phyloP scores from a whole-genome alignment of 2,888 invertebrate genomes.

The Dorcus hopei region DNA sequence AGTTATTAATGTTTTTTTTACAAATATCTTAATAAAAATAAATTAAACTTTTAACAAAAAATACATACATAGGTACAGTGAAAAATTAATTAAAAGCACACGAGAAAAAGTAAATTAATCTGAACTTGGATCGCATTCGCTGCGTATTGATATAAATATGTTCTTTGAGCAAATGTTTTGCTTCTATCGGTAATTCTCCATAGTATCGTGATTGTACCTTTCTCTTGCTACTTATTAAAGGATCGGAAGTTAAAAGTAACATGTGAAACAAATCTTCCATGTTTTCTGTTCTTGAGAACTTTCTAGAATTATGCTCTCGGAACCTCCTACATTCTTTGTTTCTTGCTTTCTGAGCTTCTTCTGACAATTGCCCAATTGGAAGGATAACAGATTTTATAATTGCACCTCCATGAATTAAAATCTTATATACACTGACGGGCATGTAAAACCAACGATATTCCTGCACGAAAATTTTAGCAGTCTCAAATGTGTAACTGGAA shows the following conservation, averaged over 20 bases:
- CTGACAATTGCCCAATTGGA: conserved; percentile 17
- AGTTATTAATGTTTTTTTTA: too few relatives aligned
- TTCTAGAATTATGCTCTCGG: conserved; percentile 23
- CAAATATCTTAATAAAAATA: too few relatives aligned
- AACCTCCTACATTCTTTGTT: conserved; percentile 31
- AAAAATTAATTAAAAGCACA: too few relatives aligned
- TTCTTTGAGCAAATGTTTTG: neutral
- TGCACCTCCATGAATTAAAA: conserved; percentile 7
- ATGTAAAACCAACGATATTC: conserved; percentile 11
- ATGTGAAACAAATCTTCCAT: conserved; percentile 23
- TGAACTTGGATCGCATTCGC: too few relatives aligned
- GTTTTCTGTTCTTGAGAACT: conserved; percentile 22
- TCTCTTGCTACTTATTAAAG: conserved; percentile 8
- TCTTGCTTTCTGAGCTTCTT: conserved; percentile 21
- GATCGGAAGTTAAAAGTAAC: neutral
- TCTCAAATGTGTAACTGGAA: neutral
- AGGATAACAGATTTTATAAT: neutral
- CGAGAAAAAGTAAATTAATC: too few relatives aligned
- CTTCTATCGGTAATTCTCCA: neutral
- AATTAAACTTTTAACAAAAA: too few relatives aligned
- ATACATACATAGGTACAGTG: too few relatives aligned
- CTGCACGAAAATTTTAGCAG: conserved; percentile 3
- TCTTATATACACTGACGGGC: conserved; percentile 9
- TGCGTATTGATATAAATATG: too few relatives aligned
- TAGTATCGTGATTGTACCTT: neutral